These are phyloP conservation scores for Andrena dorsata DNA, from an alignment of 2,888 invertebrate genomes.

Conservation along the genomic window DNA sequence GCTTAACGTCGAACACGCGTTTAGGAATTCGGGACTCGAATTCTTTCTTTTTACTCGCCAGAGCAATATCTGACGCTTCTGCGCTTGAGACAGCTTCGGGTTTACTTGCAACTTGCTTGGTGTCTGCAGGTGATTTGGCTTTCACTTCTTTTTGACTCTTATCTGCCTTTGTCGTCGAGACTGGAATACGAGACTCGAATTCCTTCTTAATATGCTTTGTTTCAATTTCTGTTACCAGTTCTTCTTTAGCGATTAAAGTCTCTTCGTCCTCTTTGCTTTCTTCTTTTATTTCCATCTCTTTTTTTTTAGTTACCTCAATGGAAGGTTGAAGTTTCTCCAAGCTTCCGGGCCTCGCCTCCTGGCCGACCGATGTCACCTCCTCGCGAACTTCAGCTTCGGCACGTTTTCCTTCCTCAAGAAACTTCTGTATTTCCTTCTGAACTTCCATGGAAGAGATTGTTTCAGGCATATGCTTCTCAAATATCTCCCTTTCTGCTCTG, in stretches of 20 bases:
- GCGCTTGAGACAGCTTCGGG: background rate
- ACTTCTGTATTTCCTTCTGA: conserved; percentile 43
- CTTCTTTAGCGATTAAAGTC: background rate
- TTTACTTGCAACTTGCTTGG: conserved; percentile 27
- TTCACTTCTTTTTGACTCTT: conserved; percentile 71
- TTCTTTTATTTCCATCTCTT: background rate
- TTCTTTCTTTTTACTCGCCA: conserved; percentile 67
- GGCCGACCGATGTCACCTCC: background rate
- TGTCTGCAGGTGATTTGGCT: conserved; percentile 20
- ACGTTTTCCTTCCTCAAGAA: conserved; percentile 42
- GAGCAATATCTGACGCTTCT: conserved; percentile 38
- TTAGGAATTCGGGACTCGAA: conserved; percentile 80
- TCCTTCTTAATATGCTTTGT: conserved; percentile 68
- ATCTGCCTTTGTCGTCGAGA: conserved; percentile 76
- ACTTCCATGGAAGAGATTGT: conserved; percentile 20
- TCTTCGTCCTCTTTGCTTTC: conserved; percentile 1
- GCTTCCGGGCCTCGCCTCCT: background rate
- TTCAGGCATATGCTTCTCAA: conserved; percentile 30
- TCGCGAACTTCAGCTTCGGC: background rate
- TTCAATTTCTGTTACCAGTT: conserved; percentile 24
- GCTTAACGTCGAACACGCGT: conserved; percentile 53
- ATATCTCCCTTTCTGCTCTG: conserved; percentile 34
- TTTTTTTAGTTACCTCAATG: background rate
- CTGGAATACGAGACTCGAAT: conserved; percentile 79
- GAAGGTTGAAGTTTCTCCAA: background rate